Conservation (phyloP, 2,888 invertebrate species). For the Conistra vaccinii region DNA sequence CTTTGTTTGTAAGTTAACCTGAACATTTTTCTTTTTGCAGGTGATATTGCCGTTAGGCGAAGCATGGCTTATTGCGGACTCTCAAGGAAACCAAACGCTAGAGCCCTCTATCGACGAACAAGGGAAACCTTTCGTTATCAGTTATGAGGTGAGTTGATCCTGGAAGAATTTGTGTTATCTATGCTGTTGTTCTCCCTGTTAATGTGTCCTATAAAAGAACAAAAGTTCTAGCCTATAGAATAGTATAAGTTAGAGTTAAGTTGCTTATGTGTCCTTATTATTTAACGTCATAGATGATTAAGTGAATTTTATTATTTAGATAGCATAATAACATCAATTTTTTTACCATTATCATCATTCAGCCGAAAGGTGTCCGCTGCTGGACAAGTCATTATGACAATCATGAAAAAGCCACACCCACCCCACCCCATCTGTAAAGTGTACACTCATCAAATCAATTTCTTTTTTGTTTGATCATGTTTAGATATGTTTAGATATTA, state of each 20-base stretch:
- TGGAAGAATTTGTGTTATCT: neutral
- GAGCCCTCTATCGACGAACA: slow-evolving; percentile 82
- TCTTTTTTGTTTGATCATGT: no score
- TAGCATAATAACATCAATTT: neutral
- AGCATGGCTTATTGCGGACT: slow-evolving; percentile 82
- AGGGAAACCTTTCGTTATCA: slow-evolving; percentile 83
- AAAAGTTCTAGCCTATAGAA: neutral
- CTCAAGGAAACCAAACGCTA: slow-evolving; percentile 76
- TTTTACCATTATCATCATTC: neutral
- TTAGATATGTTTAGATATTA: no score
- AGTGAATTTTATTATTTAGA: neutral
- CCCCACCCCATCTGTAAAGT: no score
- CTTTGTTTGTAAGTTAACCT: neutral
- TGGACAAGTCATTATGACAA: neutral
- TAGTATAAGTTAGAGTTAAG: no score
- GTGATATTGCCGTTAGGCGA: slow-evolving; percentile 81
- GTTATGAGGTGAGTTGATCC: slow-evolving; percentile 81
- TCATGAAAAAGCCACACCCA: no score
- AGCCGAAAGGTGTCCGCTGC: neutral
- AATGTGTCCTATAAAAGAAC: neutral
- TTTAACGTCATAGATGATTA: neutral
- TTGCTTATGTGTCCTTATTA: neutral
- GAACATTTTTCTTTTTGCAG: slow-evolving; percentile 67
- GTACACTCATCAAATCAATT: no score
- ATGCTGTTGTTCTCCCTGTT: neutral